Percentiles rank a stretch among this genome's conserved stretches.
These are phyloP conservation scores for Micropterix aruncella DNA, from an alignment of 2,888 invertebrate species.

Conservation along the genomic window DNA sequence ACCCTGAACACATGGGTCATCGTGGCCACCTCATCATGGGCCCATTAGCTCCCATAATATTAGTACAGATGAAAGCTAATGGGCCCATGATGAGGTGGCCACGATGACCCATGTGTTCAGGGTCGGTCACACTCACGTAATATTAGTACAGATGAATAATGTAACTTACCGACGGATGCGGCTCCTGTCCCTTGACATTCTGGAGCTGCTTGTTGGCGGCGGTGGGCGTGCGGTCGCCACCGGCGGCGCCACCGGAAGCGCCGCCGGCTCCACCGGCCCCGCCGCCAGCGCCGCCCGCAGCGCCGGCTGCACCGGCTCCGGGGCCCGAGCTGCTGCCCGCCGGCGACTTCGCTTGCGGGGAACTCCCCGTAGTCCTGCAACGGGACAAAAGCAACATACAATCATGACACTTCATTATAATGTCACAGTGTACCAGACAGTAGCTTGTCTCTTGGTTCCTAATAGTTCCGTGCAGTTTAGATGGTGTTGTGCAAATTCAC, in stretches of 20 bases:
- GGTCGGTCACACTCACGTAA: constrained; percentile 1
- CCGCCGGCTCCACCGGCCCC: constrained; percentile 14
- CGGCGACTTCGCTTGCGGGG: constrained; percentile 61
- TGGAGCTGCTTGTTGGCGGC: constrained; percentile 61
- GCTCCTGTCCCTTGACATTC: constrained; percentile 54
- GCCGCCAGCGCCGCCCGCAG: constrained; percentile 14
- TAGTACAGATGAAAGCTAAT: too few relatives aligned
- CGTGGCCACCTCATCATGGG: too few relatives aligned
- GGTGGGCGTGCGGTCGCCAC: constrained; percentile 42
- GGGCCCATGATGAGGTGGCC: too few relatives aligned
- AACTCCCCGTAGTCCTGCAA: constrained; percentile 54
- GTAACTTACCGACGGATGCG: constrained; percentile 64
- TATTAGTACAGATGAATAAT: constrained; percentile 4
- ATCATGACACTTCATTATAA: too few relatives aligned
- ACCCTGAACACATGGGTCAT: too few relatives aligned
- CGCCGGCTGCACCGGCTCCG: constrained; percentile 13
- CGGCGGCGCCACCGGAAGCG: constrained; percentile 27
- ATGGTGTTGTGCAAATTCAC: too few relatives aligned
- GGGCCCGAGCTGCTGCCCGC: constrained; percentile 51
- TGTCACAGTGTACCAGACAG: too few relatives aligned
- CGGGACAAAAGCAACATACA: too few relatives aligned
- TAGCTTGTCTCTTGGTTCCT: too few relatives aligned
- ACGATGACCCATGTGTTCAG: too few relatives aligned
- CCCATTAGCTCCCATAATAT: too few relatives aligned
- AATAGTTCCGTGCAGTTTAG: too few relatives aligned